Conservation (phyloP, 2,797 vertebrate species). For the Antennarius maculatus region DNA sequence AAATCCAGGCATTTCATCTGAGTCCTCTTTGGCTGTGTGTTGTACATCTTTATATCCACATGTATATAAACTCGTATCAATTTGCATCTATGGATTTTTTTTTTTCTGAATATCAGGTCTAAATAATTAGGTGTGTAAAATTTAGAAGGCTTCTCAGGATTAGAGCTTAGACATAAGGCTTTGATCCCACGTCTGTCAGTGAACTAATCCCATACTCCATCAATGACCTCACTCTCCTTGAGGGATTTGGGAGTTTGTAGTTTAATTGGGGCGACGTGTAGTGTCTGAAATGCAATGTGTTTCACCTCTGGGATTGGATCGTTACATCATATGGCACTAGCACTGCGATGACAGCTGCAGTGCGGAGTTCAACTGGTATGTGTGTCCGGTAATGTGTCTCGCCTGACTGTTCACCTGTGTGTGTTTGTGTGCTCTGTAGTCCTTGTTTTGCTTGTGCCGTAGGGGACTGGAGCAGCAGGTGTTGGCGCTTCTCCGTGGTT, state of each 20-base stretch:
- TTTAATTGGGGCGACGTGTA: slow-evolving; percentile 33
- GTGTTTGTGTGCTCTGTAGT: slow-evolving; percentile 43
- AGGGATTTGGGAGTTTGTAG: slow-evolving; percentile 28
- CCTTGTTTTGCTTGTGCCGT: slow-evolving; percentile 45
- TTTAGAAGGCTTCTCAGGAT: slow-evolving; percentile 40
- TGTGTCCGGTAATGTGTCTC: slow-evolving; percentile 13
- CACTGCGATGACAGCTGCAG: slow-evolving; percentile 6
- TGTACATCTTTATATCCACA: neutral
- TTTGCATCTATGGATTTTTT: slow-evolving; percentile 8
- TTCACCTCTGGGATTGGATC: slow-evolving; percentile 22
- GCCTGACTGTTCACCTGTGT: slow-evolving; percentile 41
- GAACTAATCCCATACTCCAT: slow-evolving; percentile 52
- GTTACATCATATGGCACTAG: slow-evolving; percentile 54
- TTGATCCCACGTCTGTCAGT: slow-evolving; percentile 56
- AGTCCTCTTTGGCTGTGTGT: slow-evolving; percentile 5
- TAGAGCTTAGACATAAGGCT: slow-evolving; percentile 37
- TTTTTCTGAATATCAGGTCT: slow-evolving; percentile 20
- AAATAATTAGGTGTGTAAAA: slow-evolving; percentile 48
- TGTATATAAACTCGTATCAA: neutral
- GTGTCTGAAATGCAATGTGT: slow-evolving; percentile 2
- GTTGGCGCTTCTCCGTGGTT: slow-evolving; percentile 60
- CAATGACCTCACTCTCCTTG: slow-evolving; percentile 42
- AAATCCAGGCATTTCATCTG: slow-evolving; percentile 19
- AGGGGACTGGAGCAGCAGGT: slow-evolving; percentile 67
- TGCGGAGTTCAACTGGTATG: slow-evolving; percentile 37